Evolutionary conservation across 2,888 invertebrate genomes (phyloP).

Genomic region (Spisula solida): DNA sequence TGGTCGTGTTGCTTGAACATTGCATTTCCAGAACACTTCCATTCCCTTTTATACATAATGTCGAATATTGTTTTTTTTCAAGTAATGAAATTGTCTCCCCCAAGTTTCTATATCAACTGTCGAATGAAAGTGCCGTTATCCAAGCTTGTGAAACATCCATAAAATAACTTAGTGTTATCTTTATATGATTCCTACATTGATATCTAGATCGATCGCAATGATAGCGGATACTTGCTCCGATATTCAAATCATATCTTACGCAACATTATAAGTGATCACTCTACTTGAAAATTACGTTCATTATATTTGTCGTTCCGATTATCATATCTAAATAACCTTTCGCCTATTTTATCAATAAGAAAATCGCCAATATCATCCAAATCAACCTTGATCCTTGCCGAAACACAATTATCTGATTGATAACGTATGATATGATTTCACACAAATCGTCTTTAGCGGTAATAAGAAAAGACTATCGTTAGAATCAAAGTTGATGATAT

Average conservation of each 20-base stretch:
- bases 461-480: conserved; percentile 20
- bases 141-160: conserved; percentile 22
- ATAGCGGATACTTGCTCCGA: background rate
- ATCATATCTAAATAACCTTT: conserved; percentile 47
- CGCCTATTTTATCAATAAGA: conserved; percentile 44
- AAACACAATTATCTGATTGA: conserved; percentile 44
- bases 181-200: conserved; percentile 22
- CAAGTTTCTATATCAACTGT: conserved; percentile 5
- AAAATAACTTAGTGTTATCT: conserved; percentile 15
- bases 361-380: conserved; percentile 45
- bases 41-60: no score
- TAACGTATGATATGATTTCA: conserved; percentile 12
- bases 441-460: conserved; percentile 24
- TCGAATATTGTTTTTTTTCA: background rate
- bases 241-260: conserved; percentile 40
- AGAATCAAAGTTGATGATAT: background rate
- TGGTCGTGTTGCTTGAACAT: no score
- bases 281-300: conserved; percentile 46
- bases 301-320: conserved; percentile 27
- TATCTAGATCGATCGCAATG: conserved; percentile 24
- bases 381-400: conserved; percentile 45
- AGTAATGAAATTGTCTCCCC: background rate
- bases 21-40: no score
- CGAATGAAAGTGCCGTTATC: conserved; percentile 22
- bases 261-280: conserved; percentile 38